phyloP scores from a whole-genome alignment of 2,113 vertebrate species.

The Chaenocephalus aceratus region DNA sequence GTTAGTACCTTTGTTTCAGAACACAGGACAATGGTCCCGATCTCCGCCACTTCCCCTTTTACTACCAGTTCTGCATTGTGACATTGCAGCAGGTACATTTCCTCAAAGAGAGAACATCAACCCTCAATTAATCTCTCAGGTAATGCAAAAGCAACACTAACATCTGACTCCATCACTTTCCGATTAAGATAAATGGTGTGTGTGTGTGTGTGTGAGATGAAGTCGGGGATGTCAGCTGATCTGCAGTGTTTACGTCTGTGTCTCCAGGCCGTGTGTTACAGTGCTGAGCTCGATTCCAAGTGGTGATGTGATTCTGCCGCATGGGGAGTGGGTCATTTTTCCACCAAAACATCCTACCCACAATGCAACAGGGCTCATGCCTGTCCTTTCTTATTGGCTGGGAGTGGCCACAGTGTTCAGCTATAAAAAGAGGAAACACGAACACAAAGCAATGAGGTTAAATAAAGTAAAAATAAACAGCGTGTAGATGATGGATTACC shows the following conservation, averaged over 20 bases:
- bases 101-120: conserved; percentile 29
- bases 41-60: conserved; percentile 43
- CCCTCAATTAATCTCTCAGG: conserved; percentile 15
- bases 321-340: conserved; percentile 36
- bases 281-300: conserved; percentile 17
- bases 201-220: neutral
- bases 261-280: conserved; percentile 18
- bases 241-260: neutral
- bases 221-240: conserved; percentile 9
- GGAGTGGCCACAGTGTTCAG: conserved; percentile 78
- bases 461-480: conserved; percentile 42
- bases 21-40: conserved; percentile 15
- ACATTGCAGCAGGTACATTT: conserved; percentile 25
- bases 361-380: conserved; percentile 58
- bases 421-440: conserved; percentile 75
- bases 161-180: neutral
- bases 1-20: conserved; percentile 35
- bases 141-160: conserved; percentile 24
- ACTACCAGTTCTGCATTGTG: conserved; percentile 24
- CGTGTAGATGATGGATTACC: neutral
- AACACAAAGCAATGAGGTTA: conserved; percentile 66
- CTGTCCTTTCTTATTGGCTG: conserved; percentile 62
- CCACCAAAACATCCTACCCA: conserved; percentile 53
- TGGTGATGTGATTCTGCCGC: conserved; percentile 32
- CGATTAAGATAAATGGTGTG: neutral